A percentile compares a stretch with the other conserved stretches of the same genome.
These are phyloP conservation scores for Myocastor coypus DNA, from an alignment of 2,113 vertebrate species.

Conservation along the genomic window DNA sequence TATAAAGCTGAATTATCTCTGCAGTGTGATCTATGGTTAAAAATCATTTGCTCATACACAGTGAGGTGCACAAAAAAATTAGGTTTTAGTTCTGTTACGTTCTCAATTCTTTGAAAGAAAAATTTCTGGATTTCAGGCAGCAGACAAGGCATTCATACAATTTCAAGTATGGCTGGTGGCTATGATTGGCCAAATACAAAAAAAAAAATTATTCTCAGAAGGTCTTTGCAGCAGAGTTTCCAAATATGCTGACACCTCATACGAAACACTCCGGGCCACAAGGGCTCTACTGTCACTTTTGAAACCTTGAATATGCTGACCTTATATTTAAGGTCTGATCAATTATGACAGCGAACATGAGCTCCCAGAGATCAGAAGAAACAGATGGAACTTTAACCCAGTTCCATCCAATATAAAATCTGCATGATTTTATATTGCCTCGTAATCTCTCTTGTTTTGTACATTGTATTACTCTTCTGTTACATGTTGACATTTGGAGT, in stretches of 20 bases:
- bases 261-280: neutral
- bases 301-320: neutral
- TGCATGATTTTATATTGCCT: conserved; percentile 1
- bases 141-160: neutral
- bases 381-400: neutral
- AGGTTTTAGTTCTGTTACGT: neutral
- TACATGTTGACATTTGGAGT: neutral
- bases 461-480: neutral
- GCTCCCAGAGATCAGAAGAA: conserved; percentile 11
- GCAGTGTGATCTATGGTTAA: neutral
- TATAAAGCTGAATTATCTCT: neutral
- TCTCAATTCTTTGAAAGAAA: neutral
- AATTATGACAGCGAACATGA: neutral
- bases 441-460: neutral
- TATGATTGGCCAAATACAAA: neutral
- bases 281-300: neutral
- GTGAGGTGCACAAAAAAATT: neutral
- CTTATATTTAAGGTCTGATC: neutral
- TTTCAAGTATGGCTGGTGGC: neutral
- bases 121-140: neutral
- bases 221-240: neutral
- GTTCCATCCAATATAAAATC: too few species aligned
- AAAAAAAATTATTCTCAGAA: neutral
- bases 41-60: neutral
- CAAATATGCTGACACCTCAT: neutral